Evolutionary conservation across 2,797 vertebrate species (phyloP).

Genomic region (Hypotaenidia philippensis): DNA sequence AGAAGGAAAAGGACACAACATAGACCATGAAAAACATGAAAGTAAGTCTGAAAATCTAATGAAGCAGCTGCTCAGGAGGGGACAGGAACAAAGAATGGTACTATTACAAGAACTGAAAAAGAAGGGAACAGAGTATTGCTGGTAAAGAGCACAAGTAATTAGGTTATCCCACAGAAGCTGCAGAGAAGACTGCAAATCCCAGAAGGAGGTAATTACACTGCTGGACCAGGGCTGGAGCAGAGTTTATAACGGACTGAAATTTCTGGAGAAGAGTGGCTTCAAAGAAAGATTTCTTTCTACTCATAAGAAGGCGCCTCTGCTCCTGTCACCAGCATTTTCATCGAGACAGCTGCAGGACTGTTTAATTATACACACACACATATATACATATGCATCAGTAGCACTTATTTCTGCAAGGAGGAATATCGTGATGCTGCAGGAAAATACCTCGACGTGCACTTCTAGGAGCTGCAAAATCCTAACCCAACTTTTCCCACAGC

Average conservation of each 20-base stretch:
- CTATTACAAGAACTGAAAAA: neutral
- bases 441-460: neutral
- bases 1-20: neutral
- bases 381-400: neutral
- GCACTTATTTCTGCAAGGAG: neutral
- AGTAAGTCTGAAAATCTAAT: neutral
- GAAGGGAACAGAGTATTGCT: neutral
- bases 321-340: neutral
- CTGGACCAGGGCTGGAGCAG: neutral
- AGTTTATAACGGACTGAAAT: neutral
- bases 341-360: neutral
- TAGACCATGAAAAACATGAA: neutral
- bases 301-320: neutral
- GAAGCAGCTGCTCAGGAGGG: neutral
- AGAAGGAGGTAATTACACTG: neutral
- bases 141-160: neutral
- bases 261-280: neutral
- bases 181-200: neutral
- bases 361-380: neutral
- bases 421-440: neutral
- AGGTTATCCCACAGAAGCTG: neutral
- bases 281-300: neutral
- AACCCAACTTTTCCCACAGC: neutral
- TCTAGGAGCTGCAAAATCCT: neutral
- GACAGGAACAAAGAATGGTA: neutral